phyloP scores from a whole-genome alignment of 2,113 vertebrate genomes.

The Grallaria varia region DNA sequence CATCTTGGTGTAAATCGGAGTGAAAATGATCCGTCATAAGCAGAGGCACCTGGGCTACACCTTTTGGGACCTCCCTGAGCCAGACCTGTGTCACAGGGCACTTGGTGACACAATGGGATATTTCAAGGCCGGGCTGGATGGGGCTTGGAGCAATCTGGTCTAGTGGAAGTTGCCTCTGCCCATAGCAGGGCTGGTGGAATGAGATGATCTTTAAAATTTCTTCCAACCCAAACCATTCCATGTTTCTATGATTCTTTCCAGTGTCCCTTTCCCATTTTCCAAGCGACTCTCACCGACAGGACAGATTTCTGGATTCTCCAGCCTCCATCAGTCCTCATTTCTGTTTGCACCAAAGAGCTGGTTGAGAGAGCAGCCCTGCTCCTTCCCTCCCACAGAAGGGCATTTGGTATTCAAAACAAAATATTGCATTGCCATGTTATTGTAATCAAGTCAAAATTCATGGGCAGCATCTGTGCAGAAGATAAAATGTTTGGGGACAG shows the following conservation, averaged over 20 bases:
- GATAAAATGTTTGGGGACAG: constrained; percentile 56
- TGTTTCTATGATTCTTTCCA: neutral
- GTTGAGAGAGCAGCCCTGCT: neutral
- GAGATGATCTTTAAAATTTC: neutral
- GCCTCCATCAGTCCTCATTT: neutral
- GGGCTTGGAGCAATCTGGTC: neutral
- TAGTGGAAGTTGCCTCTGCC: neutral
- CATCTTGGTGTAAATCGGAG: neutral
- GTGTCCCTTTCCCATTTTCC: neutral
- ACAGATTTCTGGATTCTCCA: neutral
- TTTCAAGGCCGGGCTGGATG: neutral
- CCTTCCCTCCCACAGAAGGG: neutral
- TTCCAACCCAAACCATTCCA: neutral
- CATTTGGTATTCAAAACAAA: constrained; percentile 8
- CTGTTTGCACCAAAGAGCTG: neutral
- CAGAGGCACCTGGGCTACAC: neutral
- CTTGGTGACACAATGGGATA: neutral
- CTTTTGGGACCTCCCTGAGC: neutral
- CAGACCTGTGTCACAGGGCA: neutral
- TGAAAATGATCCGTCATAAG: neutral
- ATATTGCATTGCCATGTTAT: neutral
- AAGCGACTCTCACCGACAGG: neutral
- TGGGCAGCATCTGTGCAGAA: constrained; percentile 55
- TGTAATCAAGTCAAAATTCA: constrained; percentile 60
- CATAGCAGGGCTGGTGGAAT: neutral